Evolutionary conservation across 2,888 invertebrate species (phyloP).

Genomic region (Rutpela maculata): DNA sequence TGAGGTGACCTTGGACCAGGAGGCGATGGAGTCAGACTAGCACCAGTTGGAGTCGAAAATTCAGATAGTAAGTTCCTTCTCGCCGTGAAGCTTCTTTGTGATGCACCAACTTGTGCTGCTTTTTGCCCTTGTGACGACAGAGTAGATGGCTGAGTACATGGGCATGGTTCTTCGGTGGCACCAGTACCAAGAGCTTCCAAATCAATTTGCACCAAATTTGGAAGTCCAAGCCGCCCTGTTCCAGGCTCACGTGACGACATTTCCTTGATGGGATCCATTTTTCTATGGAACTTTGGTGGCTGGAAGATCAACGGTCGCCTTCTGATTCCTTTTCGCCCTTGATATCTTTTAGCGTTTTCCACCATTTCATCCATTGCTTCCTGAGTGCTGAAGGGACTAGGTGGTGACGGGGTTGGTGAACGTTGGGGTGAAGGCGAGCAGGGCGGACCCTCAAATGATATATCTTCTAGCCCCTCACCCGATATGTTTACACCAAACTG

Average conservation of each 20-base stretch:
- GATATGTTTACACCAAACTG: background rate
- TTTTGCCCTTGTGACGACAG: background rate
- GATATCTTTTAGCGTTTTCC: background rate
- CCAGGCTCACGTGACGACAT: constrained; percentile 4
- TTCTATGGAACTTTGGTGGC: background rate
- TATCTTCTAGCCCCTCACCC: background rate
- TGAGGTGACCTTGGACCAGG: background rate
- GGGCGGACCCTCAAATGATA: background rate
- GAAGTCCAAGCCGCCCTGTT: constrained; percentile 12
- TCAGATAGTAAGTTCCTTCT: constrained; percentile 7
- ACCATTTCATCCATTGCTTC: constrained; percentile 15
- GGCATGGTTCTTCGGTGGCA: background rate
- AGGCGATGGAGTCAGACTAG: constrained; percentile 6
- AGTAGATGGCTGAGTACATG: background rate
- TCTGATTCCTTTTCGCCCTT: background rate
- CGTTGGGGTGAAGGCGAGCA: background rate
- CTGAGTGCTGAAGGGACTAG: constrained; percentile 18
- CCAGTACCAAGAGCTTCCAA: constrained; percentile 2
- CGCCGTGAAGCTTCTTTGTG: too few species aligned
- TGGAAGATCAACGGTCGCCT: background rate
- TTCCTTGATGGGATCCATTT: constrained; percentile 19
- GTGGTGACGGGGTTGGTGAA: constrained; percentile 8
- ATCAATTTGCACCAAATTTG: constrained; percentile 23
- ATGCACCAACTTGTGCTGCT: background rate
- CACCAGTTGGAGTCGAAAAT: background rate